A percentile compares a stretch with the other conserved stretches of the same genome.
Conservation (phyloP, 2,113 vertebrate genomes). For the Tiliqua scincoides region DNA sequence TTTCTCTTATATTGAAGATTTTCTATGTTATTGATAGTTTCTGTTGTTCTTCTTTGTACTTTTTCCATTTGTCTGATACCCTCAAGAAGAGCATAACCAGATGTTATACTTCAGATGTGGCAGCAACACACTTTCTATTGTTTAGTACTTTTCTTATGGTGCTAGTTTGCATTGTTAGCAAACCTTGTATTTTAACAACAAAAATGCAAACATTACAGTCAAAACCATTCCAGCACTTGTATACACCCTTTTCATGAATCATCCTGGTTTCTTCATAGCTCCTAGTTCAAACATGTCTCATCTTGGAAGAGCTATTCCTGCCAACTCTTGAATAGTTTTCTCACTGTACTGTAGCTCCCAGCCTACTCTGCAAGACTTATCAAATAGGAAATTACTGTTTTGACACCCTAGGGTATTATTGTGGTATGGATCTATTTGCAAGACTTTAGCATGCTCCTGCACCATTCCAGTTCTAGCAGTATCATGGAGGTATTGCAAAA, state of each 20-base stretch:
- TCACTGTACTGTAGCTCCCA: background rate
- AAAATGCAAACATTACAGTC: background rate
- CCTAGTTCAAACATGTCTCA: slow-evolving; percentile 36
- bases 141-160: slow-evolving; percentile 1
- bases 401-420: background rate
- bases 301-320: slow-evolving; percentile 23
- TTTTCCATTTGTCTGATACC: background rate
- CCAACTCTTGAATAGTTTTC: slow-evolving; percentile 9
- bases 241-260: background rate
- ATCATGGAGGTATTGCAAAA: background rate
- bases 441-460: background rate
- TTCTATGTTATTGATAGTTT: background rate
- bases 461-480: background rate
- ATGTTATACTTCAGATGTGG: background rate
- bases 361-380: background rate
- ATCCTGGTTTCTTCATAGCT: slow-evolving; percentile 47
- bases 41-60: background rate
- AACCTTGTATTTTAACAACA: background rate
- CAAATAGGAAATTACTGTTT: slow-evolving; percentile 7
- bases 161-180: background rate
- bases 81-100: background rate
- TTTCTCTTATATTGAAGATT: background rate
- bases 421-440: background rate
- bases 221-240: rapidly evolving
- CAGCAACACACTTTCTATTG: background rate